Evolutionary conservation across 2,888 invertebrate species (phyloP), one percentile per base, ranked within the genome.

Genomic region (Phalangium opilio): DNA sequence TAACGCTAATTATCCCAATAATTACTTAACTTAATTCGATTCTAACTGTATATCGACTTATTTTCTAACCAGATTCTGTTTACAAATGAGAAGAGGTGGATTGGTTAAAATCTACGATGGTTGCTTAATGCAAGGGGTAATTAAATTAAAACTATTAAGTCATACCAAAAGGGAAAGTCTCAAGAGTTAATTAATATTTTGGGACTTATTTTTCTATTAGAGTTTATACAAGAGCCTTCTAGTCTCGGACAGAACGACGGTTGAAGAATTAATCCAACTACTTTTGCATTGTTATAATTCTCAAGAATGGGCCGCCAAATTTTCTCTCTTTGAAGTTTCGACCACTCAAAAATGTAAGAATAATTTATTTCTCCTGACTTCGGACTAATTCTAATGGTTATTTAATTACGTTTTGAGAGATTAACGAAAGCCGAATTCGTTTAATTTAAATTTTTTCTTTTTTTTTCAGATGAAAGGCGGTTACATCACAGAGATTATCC

Each of bases 171-270:
- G 43, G 17, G 18, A n/a, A n/a, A n/a, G n/a, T n/a, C n/a, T n/a
- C n/a, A n/a, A n/a, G n/a, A n/a, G n/a, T n/a, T n/a, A n/a, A n/a
- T n/a, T n/a, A 34, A 34, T 34, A 34, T 35, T 46, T 42, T 40
- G 27, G 45, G 21, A 11, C 12, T 39, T 18, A 35, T 45, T 34
- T 41, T 20, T 45, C 50, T 50, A 49, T 33, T 63, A 84, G 64
- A 89, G 87, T 1, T 83, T 87, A 70, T 90, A 90, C 74, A 90
- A 90, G 70, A 85, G 85, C 57, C 71, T 90, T 58, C 73, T 90
- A 56, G 81, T 89, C 59, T 87, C 87, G 55, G 86, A 87, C 59
- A 75, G 81, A 61, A 90, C 90, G 42, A 85, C 85, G 18, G 83
- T 83, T 0, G 85, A 86, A 63, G 89, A 90, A 68, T 71, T 90